Base-by-base conservation (phyloP, 2,888 invertebrate genomes). In the Pristionchus entomophagus region DNA sequence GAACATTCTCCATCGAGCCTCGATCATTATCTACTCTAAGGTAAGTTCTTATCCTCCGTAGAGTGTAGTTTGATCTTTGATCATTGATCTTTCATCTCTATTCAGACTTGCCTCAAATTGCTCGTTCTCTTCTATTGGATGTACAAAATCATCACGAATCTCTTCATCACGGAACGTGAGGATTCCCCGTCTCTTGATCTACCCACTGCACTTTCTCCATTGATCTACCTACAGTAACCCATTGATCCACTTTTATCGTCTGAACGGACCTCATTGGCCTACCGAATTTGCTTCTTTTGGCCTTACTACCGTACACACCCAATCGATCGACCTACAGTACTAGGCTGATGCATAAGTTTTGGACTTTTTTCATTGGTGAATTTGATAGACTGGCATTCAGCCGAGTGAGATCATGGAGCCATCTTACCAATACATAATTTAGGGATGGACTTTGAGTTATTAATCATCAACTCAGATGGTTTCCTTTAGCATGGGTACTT, bases 91-190 rank as follows among this genome's bases (percentile, higher is more conserved):
- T 65, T 65, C n/a, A n/a, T n/a, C n/a, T n/a, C n/a, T n/a, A n/a
- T n/a, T n/a, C 65, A 65, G 65, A 35, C 6, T 65, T 65, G 6
- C 29, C 65, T 65, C 26, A 65, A 29, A 19, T 65, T 26, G 14
- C 35, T 65, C 78, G 35, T 80, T 51, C 51, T 80, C 29, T 19
- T 49, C 78, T 80, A 80, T 19, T 80, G 78, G 78, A 38, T 80
- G 32, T 80, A 80, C 35, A 80, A 80, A 51, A 80, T 80, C 49
- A 19, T 49, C 78, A 17, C 51, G 22, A 80, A 32, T 51, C 32
- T 80, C 51, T 51, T 80, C 78, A 41, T 32, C 78, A 19, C 35
- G 19, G 32, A 49, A 51, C 2, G 78, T 51, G 41, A 73, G 65
- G 35, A 38, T 19, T 29, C 1, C 4, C 2, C 22, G 14, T 2